Evolutionary conservation across 1,140 invertebrate species (phyloP).

Genomic region (Trachymyrmex cornetzi): DNA sequence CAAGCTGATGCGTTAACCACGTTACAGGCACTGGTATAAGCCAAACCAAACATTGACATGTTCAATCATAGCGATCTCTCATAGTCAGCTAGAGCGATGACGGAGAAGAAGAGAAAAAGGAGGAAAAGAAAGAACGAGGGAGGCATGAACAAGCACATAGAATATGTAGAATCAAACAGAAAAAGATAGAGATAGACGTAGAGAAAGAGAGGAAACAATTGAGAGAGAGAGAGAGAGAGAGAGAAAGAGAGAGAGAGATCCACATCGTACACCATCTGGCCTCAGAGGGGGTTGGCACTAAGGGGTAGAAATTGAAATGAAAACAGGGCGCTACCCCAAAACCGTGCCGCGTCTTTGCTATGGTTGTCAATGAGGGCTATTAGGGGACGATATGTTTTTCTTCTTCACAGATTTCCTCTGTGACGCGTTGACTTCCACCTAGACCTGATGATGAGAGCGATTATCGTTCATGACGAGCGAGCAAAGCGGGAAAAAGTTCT

Average conservation of each 20-base stretch:
- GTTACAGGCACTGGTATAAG: conserved; percentile 79
- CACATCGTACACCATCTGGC: conserved; percentile 84
- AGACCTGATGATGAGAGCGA: conserved; percentile 45
- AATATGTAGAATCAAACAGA: not conserved
- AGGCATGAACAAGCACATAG: conserved; percentile 31
- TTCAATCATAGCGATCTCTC: conserved; percentile 85
- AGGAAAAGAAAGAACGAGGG: conserved; percentile 31
- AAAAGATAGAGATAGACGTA: not conserved
- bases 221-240: not conserved
- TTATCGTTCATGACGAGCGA: conserved; percentile 36
- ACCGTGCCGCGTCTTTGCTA: conserved; percentile 75
- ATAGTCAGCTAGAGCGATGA: conserved; percentile 45
- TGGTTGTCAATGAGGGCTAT: conserved; percentile 87
- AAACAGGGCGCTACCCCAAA: conserved; percentile 81
- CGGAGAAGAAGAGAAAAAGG: not conserved
- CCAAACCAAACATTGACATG: conserved; percentile 86
- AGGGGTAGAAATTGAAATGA: conserved; percentile 86
- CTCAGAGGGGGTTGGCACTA: conserved; percentile 65
- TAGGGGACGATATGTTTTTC: conserved; percentile 87
- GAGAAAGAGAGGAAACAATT: not conserved
- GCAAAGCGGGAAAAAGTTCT: not conserved
- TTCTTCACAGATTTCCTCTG: conserved; percentile 82
- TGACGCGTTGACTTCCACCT: conserved; percentile 68
- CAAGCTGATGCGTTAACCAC: conserved; percentile 84
- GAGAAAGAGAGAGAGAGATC: not conserved